Percentiles rank a stretch among this genome's conserved stretches.
Conservation (phyloP, 2,113 vertebrate species). For the Grallaria varia region DNA sequence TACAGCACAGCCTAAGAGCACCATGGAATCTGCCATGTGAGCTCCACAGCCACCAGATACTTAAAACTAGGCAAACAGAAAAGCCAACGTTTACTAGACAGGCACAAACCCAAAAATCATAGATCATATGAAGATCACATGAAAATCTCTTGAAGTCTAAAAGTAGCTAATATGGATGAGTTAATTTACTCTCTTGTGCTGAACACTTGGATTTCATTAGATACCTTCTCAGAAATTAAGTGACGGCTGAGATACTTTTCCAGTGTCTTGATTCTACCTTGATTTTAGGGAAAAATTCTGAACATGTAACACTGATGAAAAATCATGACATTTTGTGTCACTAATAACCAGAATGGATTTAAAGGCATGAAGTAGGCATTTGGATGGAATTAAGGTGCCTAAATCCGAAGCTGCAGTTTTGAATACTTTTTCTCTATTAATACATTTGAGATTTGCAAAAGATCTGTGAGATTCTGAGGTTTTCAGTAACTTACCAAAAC, state of each 20-base stretch:
- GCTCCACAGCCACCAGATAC: not conserved
- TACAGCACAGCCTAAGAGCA: not conserved
- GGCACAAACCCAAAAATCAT: not conserved
- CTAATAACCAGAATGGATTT: not conserved
- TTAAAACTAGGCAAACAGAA: not conserved
- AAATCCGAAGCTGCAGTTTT: not conserved
- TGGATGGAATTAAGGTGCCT: not conserved
- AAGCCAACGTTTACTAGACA: not conserved
- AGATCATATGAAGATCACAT: not conserved
- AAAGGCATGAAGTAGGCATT: not conserved
- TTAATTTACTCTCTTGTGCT: not conserved
- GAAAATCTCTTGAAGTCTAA: not conserved
- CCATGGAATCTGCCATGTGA: rapidly evolving
- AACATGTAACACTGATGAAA: not conserved
- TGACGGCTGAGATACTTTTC: not conserved
- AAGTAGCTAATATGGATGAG: too few species aligned
- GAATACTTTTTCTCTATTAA: not conserved
- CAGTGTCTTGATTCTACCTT: not conserved
- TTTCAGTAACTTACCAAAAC: not conserved
- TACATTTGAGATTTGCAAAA: not conserved
- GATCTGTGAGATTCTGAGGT: not conserved
- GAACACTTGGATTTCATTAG: not conserved
- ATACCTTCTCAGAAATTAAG: not conserved
- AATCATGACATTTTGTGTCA: not conserved
- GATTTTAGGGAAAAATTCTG: not conserved